Percentiles rank a stretch among this genome's conserved stretches.
These are phyloP conservation scores for Otus sunia DNA, from an alignment of 2,113 vertebrate species.

Conservation along the genomic window DNA sequence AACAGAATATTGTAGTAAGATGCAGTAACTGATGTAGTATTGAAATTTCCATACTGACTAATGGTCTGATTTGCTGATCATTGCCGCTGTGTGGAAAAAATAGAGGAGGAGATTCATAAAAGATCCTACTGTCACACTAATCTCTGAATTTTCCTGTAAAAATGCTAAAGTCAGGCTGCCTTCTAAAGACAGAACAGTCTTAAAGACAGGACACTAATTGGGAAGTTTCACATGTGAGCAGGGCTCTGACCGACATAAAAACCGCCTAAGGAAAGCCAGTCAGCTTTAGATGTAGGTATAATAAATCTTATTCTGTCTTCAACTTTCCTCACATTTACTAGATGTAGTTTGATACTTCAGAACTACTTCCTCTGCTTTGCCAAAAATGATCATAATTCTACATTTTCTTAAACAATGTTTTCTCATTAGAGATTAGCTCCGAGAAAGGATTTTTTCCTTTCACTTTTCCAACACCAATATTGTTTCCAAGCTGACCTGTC, in stretches of 20 bases:
- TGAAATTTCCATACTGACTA: background rate
- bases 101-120: background rate
- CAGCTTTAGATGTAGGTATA: background rate
- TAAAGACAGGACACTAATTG: background rate
- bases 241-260: background rate
- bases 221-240: background rate
- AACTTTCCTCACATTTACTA: background rate
- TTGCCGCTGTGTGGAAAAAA: background rate
- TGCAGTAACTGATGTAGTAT: rapidly evolving
- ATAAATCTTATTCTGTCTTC: background rate
- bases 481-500: constrained; percentile 28
- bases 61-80: background rate
- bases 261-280: background rate
- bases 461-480: constrained; percentile 20
- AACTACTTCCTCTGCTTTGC: background rate
- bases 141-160: background rate
- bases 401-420: background rate
- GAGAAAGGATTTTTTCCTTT: constrained; percentile 13
- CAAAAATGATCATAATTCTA: background rate
- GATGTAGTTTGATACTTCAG: background rate
- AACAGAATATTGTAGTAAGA: background rate
- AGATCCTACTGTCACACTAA: background rate
- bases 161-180: background rate
- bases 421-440: background rate
- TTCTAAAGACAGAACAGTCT: background rate